These are phyloP conservation scores for Bos indicus DNA, from an alignment of 2,113 vertebrate genomes.

Conservation along the genomic window DNA sequence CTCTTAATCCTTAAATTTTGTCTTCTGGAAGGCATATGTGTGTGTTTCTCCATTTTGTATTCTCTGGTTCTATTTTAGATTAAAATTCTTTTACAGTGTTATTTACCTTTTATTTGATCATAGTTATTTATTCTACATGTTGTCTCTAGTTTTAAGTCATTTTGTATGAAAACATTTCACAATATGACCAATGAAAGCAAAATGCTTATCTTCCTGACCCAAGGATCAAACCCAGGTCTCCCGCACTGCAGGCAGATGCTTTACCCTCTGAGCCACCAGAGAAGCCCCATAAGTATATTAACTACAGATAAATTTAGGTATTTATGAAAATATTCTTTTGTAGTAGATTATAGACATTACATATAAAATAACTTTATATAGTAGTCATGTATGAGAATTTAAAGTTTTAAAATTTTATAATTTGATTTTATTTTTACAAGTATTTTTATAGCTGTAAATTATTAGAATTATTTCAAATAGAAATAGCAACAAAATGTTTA, in stretches of 20 bases:
- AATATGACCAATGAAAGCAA: background rate
- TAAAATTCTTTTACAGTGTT: background rate
- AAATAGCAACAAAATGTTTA: background rate
- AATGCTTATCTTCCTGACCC: background rate
- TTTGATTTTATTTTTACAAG: background rate
- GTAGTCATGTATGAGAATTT: background rate
- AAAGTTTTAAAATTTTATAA: background rate
- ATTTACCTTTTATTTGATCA: background rate
- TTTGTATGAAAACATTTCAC: background rate
- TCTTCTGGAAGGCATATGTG: background rate
- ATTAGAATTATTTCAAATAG: background rate
- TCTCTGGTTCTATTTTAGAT: background rate
- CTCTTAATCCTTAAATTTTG: background rate
- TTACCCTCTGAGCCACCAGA: too few species aligned
- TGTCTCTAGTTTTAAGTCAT: background rate
- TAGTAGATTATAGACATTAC: background rate
- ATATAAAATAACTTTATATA: background rate
- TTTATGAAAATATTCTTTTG: background rate
- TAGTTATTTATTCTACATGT: background rate
- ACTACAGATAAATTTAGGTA: background rate
- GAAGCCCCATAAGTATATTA: background rate
- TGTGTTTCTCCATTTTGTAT: background rate
- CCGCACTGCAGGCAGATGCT: too few species aligned
- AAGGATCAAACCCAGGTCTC: too few species aligned
- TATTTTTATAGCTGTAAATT: background rate